A percentile compares a stretch with the other conserved stretches of the same genome.
These are phyloP conservation scores for Montipora cactus DNA, from an alignment of 64 coral and sea anemone genomes.

Conservation along the genomic window DNA sequence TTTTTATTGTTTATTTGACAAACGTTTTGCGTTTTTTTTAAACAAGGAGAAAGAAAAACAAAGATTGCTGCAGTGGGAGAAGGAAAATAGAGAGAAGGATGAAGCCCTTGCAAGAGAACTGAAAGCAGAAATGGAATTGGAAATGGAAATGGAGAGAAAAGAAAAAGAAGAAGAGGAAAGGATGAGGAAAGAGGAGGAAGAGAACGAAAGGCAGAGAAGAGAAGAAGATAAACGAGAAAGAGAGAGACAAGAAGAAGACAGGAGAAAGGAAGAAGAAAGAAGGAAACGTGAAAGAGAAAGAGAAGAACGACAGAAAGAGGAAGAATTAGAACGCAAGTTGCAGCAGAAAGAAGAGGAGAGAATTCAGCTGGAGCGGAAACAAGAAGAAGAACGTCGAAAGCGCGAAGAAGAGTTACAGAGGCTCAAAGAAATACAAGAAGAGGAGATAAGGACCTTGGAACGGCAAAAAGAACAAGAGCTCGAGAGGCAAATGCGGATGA, in stretches of 20 bases:
- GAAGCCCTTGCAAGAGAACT: slow-evolving; percentile 76
- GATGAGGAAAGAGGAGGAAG: slow-evolving; percentile 52
- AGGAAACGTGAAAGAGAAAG: slow-evolving; percentile 71
- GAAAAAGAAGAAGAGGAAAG: slow-evolving; percentile 78
- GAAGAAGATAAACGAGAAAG: slow-evolving; percentile 59
- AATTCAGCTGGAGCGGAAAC: slow-evolving; percentile 47
- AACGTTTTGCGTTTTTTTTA: background rate
- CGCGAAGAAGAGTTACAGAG: slow-evolving; percentile 79
- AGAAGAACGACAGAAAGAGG: slow-evolving; percentile 87
- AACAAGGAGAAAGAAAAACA: slow-evolving; percentile 47
- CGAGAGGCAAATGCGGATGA: slow-evolving; percentile 71
- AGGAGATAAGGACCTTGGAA: slow-evolving; percentile 48
- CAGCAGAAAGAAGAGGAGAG: slow-evolving; percentile 80
- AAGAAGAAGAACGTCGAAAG: slow-evolving; percentile 77
- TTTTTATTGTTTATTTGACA: background rate
- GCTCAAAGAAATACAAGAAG: slow-evolving; percentile 41
- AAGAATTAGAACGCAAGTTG: slow-evolving; percentile 80
- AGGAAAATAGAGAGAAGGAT: slow-evolving; percentile 63
- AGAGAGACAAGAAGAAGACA: background rate
- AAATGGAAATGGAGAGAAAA: slow-evolving; percentile 84
- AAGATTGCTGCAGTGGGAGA: slow-evolving; percentile 68
- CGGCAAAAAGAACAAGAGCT: slow-evolving; percentile 69
- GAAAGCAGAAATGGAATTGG: slow-evolving; percentile 80
- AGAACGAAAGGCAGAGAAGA: slow-evolving; percentile 48
- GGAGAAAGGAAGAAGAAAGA: slow-evolving; percentile 51